phyloP scores from a whole-genome alignment of 2,113 vertebrate genomes.

The Amblyornis subalaris region DNA sequence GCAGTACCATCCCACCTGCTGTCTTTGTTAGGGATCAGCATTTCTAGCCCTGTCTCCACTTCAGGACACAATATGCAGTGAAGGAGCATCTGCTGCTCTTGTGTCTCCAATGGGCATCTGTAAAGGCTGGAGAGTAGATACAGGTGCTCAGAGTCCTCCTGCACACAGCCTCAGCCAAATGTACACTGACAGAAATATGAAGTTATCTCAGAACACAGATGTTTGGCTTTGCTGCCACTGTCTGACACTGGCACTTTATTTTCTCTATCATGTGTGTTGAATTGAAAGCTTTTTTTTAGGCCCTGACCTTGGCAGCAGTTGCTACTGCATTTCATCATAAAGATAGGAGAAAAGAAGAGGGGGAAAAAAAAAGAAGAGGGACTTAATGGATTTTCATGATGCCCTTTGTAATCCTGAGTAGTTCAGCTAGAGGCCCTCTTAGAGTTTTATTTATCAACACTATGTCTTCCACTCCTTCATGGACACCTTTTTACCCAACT shows the following conservation, averaged over 20 bases:
- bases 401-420: not conserved
- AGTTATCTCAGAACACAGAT: conserved; percentile 38
- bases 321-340: conserved; percentile 14
- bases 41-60: not conserved
- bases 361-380: not conserved
- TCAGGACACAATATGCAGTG: not conserved
- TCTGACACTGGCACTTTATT: not conserved
- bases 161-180: not conserved
- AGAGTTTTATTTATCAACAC: not conserved
- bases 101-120: not conserved
- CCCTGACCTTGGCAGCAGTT: conserved; percentile 51
- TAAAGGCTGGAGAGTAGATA: conserved; percentile 4
- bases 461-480: not conserved
- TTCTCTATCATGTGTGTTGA: conserved; percentile 21
- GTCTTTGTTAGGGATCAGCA: not conserved
- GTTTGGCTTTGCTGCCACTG: conserved; percentile 9
- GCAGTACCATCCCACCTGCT: not conserved
- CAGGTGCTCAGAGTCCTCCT: conserved; percentile 24
- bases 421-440: not conserved
- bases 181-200: not conserved
- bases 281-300: conserved; percentile 30
- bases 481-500: not conserved
- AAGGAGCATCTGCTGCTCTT: conserved; percentile 31
- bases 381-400: conserved; percentile 19
- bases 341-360: not conserved